Percentiles rank a stretch among this genome's conserved stretches.
Conservation (phyloP, 2,888 invertebrate genomes). For the Therioaphis trifolii region DNA sequence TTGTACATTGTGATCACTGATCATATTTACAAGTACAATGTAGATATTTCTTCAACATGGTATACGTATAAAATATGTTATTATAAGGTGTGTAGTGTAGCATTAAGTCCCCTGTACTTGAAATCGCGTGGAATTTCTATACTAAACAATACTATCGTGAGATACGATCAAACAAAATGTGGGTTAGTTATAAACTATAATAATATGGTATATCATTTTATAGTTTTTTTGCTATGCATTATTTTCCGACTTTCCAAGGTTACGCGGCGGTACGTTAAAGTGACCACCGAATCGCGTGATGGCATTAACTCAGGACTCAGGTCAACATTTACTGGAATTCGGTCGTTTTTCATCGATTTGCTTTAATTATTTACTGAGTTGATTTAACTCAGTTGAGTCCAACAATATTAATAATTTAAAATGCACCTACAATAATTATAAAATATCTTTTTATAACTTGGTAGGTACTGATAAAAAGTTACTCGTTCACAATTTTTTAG, state of each 20-base stretch:
- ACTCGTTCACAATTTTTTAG: too few relatives aligned
- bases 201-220: conserved; percentile 20
- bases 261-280: not conserved
- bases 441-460: too few relatives aligned
- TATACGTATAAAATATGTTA: too few relatives aligned
- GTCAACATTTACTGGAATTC: not conserved
- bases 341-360: conserved; percentile 14
- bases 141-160: conserved; percentile 28
- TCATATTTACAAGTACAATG: too few relatives aligned
- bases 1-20: too few relatives aligned
- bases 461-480: too few relatives aligned
- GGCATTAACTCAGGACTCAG: not conserved
- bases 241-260: conserved; percentile 35
- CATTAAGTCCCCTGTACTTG: not conserved
- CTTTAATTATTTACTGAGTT: conserved; percentile 6
- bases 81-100: too few relatives aligned
- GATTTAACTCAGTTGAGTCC: too few relatives aligned
- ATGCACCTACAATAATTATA: too few relatives aligned
- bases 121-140: not conserved
- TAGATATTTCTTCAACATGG: too few relatives aligned
- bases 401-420: too few relatives aligned
- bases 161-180: conserved; percentile 28
- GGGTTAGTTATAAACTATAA: conserved; percentile 20
- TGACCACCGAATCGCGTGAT: conserved; percentile 50
- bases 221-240: not conserved